Evolutionary conservation across 1,140 invertebrate genomes (phyloP).

Genomic region (Papilio xuthus): DNA sequence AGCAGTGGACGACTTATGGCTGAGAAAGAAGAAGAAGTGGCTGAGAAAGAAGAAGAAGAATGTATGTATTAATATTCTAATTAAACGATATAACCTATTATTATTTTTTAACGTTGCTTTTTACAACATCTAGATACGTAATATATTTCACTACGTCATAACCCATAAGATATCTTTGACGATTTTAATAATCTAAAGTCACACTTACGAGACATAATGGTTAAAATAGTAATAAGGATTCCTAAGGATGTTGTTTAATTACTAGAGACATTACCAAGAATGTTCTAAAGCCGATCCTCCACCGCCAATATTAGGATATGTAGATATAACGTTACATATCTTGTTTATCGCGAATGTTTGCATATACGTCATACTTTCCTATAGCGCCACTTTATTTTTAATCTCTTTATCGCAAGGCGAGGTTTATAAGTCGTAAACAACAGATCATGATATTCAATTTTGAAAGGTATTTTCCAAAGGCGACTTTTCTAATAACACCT

Average conservation of each 20-base stretch:
- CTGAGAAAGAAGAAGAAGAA: too few relatives aligned
- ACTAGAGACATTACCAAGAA: neutral
- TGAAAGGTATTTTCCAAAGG: neutral
- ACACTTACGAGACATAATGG: too few relatives aligned
- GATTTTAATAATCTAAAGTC: too few relatives aligned
- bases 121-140: too few relatives aligned
- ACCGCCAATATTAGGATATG: neutral
- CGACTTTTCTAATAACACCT: neutral
- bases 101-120: too few relatives aligned
- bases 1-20: too few relatives aligned
- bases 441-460: neutral
- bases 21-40: too few relatives aligned
- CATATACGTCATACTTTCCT: neutral
- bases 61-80: neutral
- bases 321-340: conserved; percentile 1
- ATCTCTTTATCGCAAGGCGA: conserved; percentile 17
- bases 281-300: too few relatives aligned
- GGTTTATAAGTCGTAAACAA: neutral
- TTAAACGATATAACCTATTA: neutral
- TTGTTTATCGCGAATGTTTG: conserved; percentile 10
- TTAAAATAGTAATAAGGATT: too few relatives aligned
- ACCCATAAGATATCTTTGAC: neutral
- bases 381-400: neutral
- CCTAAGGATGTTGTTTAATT: neutral
- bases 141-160: neutral